Percentiles rank a stretch among this genome's conserved stretches.
These are phyloP conservation scores for Thymallus thymallus DNA, from an alignment of 2,113 vertebrate genomes.

Conservation along the genomic window DNA sequence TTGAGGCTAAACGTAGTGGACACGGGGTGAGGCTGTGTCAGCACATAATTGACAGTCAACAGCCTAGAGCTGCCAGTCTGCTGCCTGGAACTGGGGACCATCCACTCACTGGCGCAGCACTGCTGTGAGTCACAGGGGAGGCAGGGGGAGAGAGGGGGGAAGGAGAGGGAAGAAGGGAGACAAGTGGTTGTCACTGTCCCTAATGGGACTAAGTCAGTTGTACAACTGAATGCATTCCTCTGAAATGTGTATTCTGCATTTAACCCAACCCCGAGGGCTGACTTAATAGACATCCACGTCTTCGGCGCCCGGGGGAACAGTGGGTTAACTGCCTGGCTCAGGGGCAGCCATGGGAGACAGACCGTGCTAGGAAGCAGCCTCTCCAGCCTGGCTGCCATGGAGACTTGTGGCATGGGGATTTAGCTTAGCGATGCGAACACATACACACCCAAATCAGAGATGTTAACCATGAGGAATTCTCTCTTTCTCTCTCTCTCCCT, in stretches of 20 bases:
- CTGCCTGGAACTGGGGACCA: not conserved
- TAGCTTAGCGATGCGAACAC: not conserved
- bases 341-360: not conserved
- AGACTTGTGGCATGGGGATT: not conserved
- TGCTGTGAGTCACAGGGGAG: not conserved
- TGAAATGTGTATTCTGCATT: too few species aligned
- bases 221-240: too few species aligned
- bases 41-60: not conserved
- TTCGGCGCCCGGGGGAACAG: too few species aligned
- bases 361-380: not conserved
- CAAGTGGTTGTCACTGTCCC: not conserved
- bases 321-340: too few species aligned
- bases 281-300: too few species aligned
- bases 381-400: not conserved
- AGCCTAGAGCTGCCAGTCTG: not conserved
- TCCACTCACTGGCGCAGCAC: not conserved
- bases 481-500: not conserved
- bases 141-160: not conserved
- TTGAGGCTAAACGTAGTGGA: not conserved
- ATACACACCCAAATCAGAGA: not conserved
- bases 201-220: too few species aligned
- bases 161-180: not conserved
- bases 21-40: conserved; percentile 11
- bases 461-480: not conserved
- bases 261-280: too few species aligned